These are phyloP conservation scores for Drosophila aldrichi DNA, from an alignment of 2,888 invertebrate species.

Conservation along the genomic window DNA sequence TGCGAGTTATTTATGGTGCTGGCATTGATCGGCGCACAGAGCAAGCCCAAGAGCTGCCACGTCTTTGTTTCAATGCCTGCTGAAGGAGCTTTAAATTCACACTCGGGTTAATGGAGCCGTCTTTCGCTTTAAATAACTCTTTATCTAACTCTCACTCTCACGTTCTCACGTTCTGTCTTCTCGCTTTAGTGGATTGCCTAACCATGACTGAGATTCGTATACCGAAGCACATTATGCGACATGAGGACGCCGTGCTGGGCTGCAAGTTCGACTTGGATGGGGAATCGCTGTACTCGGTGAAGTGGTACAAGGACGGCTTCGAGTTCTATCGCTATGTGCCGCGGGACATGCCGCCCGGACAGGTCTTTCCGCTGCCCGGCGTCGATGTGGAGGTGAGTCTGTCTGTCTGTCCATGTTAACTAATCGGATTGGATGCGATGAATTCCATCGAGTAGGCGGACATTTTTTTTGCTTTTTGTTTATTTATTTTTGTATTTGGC, in stretches of 20 bases:
- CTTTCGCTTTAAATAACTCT: constrained; percentile 36
- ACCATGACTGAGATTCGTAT: constrained; percentile 92
- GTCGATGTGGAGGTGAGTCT: constrained; percentile 94
- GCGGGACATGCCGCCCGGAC: constrained; percentile 91
- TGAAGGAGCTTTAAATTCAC: constrained; percentile 12
- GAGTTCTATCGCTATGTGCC: constrained; percentile 96
- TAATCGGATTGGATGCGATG: constrained; percentile 24
- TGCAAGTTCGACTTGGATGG: constrained; percentile 94
- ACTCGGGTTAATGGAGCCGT: constrained; percentile 32
- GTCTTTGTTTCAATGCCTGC: constrained; percentile 43
- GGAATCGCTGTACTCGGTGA: constrained; percentile 94
- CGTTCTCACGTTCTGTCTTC: too few relatives aligned
- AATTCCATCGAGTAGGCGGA: constrained; percentile 36
- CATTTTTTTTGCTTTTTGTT: not conserved
- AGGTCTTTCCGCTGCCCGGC: constrained; percentile 92
- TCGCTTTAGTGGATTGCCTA: constrained; percentile 87
- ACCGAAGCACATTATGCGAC: constrained; percentile 92
- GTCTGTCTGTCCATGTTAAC: constrained; percentile 5
- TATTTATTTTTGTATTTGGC: not conserved
- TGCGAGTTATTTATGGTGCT: constrained; percentile 78
- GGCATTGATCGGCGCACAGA: constrained; percentile 64
- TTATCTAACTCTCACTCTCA: not conserved
- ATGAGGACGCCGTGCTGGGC: constrained; percentile 91
- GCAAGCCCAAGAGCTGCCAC: not conserved
- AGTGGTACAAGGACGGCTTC: constrained; percentile 96